These are phyloP conservation scores for Boloria euphrosyne DNA, from an alignment of 2,888 invertebrate genomes.

Conservation along the genomic window DNA sequence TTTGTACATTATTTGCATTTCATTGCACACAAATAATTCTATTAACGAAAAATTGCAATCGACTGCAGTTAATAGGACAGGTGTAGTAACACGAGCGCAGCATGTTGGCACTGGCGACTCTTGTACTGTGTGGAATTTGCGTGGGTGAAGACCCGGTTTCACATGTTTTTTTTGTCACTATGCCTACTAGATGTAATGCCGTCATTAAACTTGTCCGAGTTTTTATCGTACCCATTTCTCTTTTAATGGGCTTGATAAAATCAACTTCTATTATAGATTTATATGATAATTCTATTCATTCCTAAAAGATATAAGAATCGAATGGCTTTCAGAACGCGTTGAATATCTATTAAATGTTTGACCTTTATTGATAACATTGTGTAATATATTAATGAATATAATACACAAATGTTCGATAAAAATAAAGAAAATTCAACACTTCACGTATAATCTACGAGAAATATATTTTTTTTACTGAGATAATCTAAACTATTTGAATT, in stretches of 20 bases:
- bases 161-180: constrained; percentile 54
- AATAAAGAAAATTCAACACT: no score
- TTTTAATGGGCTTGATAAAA: constrained; percentile 21
- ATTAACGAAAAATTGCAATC: constrained; percentile 3
- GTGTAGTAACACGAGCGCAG: constrained; percentile 38
- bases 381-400: no score
- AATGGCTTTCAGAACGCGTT: neutral
- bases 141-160: constrained; percentile 65
- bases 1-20: neutral
- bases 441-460: no score
- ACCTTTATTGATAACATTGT: no score
- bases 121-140: constrained; percentile 62
- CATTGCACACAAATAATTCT: neutral
- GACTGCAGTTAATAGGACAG: constrained; percentile 43
- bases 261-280: constrained; percentile 5
- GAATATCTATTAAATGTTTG: neutral
- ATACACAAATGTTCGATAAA: no score
- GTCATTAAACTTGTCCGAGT: constrained; percentile 38
- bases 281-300: constrained; percentile 22
- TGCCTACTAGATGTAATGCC: constrained; percentile 36
- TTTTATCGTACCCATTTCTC: constrained; percentile 38
- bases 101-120: constrained; percentile 44
- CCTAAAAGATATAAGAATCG: neutral
- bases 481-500: neutral
- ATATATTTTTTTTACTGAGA: neutral